These are phyloP conservation scores for Drosophila pachea DNA, from an alignment of 1,140 invertebrate species.

Conservation along the genomic window DNA sequence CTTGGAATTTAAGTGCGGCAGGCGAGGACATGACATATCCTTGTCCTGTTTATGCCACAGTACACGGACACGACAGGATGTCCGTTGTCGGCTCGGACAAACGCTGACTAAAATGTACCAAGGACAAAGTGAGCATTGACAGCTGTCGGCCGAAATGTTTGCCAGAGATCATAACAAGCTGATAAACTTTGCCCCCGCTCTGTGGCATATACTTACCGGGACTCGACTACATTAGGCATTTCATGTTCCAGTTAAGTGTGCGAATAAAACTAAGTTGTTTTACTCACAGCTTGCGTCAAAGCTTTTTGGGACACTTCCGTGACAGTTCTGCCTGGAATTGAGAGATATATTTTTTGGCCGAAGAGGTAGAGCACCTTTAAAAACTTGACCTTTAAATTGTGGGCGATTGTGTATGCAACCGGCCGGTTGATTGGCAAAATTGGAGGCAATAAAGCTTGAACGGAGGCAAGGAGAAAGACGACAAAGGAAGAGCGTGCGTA, in stretches of 20 bases:
- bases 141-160: constrained; percentile 45
- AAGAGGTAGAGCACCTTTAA: no score
- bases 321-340: constrained; percentile 49
- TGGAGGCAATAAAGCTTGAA: constrained; percentile 28
- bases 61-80: constrained; percentile 52
- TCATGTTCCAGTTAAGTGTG: constrained; percentile 30
- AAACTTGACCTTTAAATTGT: no score
- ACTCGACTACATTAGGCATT: constrained; percentile 52
- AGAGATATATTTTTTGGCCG: constrained; percentile 23
- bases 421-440: not conserved
- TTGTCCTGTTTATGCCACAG: constrained; percentile 60
- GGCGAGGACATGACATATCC: constrained; percentile 24
- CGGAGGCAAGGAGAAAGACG: no score
- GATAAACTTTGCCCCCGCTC: constrained; percentile 42
- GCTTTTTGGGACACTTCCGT: constrained; percentile 68
- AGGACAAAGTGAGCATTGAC: constrained; percentile 40
- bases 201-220: constrained; percentile 15
- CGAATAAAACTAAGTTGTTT: constrained; percentile 43
- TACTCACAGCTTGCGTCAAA: constrained; percentile 38
- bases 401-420: constrained; percentile 6
- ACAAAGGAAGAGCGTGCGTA: constrained; percentile 38
- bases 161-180: constrained; percentile 30
- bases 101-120: constrained; percentile 3
- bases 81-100: constrained; percentile 60
- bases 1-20: constrained; percentile 26